Evolutionary conservation across 2,113 vertebrate species (phyloP).

Genomic region (Accipiter cooperii): DNA sequence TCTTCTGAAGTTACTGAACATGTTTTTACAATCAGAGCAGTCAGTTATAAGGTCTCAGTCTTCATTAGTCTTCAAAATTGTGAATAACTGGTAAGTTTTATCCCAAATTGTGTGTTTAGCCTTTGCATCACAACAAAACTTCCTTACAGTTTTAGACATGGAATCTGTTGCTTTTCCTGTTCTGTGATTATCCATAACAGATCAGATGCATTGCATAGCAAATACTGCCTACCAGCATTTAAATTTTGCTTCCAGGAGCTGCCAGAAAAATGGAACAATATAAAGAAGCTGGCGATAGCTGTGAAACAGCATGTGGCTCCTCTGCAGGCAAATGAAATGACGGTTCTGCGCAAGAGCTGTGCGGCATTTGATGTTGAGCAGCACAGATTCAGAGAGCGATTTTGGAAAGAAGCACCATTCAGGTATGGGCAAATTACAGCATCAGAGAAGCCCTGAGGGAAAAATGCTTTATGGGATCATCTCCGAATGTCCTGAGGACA

Average conservation of each 20-base stretch:
- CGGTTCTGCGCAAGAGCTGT: slow-evolving; percentile 77
- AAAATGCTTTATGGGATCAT: not conserved
- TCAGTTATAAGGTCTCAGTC: not conserved
- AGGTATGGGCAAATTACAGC: slow-evolving; percentile 67
- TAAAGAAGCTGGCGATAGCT: slow-evolving; percentile 79
- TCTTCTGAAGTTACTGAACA: not conserved
- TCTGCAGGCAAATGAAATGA: slow-evolving; percentile 83
- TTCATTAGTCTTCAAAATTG: not conserved
- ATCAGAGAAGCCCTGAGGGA: fast-evolving
- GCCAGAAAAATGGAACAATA: slow-evolving; percentile 86
- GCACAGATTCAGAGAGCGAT: slow-evolving; percentile 77
- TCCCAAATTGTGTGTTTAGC: not conserved
- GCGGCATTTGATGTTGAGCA: slow-evolving; percentile 80
- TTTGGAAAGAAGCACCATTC: slow-evolving; percentile 81
- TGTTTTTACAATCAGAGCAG: not conserved
- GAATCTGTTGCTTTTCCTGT: not conserved
- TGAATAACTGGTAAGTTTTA: not conserved
- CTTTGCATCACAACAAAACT: not conserved
- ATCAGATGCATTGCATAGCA: not conserved
- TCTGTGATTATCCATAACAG: not conserved
- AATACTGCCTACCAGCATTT: not conserved
- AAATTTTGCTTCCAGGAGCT: slow-evolving; percentile 74
- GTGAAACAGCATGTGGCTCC: slow-evolving; percentile 89
- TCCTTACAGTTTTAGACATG: fast-evolving
- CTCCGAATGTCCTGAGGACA: fast-evolving